These are phyloP conservation scores for Stigmatopora nigra DNA, from an alignment of 2,113 vertebrate species.

Conservation along the genomic window DNA sequence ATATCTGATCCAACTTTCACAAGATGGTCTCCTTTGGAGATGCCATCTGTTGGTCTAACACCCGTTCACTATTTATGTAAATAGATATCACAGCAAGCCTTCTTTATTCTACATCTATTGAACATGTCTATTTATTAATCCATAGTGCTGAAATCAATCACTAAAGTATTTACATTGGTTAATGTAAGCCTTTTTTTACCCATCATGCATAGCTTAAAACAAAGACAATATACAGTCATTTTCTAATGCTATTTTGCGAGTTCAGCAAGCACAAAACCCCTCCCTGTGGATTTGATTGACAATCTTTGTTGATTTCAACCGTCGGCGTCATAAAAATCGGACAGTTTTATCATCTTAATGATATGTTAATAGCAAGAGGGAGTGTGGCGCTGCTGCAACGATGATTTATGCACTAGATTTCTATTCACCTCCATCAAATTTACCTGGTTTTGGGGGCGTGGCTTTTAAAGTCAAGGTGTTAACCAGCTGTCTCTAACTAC, in stretches of 20 bases:
- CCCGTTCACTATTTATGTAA: constrained; percentile 16
- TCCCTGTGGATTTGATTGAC: constrained; percentile 3
- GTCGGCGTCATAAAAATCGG: constrained; percentile 1
- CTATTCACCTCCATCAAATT: constrained; percentile 34
- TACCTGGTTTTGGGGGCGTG: constrained; percentile 27
- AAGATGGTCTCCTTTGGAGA: constrained; percentile 53
- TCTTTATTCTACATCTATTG: constrained; percentile 8
- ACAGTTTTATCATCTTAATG: constrained; percentile 43
- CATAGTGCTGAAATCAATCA: not conserved
- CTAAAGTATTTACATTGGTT: not conserved
- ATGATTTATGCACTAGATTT: constrained; percentile 34
- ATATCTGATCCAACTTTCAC: constrained; percentile 49
- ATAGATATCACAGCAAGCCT: constrained; percentile 31
- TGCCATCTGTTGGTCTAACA: constrained; percentile 63
- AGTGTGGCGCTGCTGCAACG: constrained; percentile 34
- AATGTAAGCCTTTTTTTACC: not conserved
- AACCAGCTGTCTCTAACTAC: constrained; percentile 34
- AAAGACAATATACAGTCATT: not conserved
- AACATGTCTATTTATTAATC: not conserved
- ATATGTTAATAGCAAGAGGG: constrained; percentile 37
- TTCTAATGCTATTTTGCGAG: not conserved
- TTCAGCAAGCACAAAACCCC: not conserved
- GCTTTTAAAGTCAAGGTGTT: not conserved
- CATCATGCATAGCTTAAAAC: not conserved
- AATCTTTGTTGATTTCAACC: constrained; percentile 30